Percentiles rank a stretch among this genome's conserved stretches.
These are phyloP conservation scores for Polyommatus icarus DNA, from an alignment of 2,888 invertebrate genomes.

Conservation along the genomic window DNA sequence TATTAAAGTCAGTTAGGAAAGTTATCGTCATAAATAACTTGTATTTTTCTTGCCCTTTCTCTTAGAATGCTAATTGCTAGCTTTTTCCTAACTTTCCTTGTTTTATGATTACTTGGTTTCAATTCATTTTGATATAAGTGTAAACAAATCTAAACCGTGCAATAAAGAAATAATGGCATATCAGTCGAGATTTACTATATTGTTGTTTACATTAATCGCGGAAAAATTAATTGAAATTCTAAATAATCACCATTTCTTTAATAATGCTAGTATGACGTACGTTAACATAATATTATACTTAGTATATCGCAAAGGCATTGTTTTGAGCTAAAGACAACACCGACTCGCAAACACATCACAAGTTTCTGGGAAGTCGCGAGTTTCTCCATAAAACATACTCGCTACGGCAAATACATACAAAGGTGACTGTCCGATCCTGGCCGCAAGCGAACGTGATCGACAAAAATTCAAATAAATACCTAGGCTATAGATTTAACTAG, in stretches of 20 bases:
- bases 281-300: neutral
- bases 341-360: neutral
- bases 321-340: neutral
- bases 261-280: neutral
- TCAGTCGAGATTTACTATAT: no score
- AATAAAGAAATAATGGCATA: neutral
- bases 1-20: neutral
- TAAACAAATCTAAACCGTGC: neutral
- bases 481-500: no score
- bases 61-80: neutral
- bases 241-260: neutral
- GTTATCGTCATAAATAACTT: neutral
- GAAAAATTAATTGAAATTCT: no score
- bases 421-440: no score
- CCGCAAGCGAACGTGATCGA: no score
- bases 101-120: neutral
- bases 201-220: no score
- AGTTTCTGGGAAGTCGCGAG: conserved; percentile 6
- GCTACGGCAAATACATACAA: neutral
- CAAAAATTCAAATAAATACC: neutral
- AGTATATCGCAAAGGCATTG: neutral
- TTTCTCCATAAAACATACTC: conserved; percentile 11
- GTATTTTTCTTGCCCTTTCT: conserved; percentile 1
- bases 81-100: neutral
- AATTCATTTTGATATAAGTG: neutral